Percentiles rank a stretch among this genome's conserved stretches.
phyloP scores from a whole-genome alignment of 2,113 vertebrate species.

The Gymnobelideus leadbeateri region DNA sequence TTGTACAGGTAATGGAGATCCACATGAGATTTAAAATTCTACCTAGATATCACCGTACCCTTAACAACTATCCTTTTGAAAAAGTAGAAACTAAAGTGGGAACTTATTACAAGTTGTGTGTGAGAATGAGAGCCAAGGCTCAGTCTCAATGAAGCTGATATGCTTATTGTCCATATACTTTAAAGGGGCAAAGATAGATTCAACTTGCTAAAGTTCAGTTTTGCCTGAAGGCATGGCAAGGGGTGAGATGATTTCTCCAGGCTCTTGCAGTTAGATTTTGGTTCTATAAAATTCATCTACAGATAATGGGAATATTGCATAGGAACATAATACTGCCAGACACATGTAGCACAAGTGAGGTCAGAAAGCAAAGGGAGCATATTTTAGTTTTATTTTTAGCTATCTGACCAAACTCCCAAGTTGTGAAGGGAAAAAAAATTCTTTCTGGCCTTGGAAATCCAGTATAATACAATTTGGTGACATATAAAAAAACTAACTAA shows the following conservation, averaged over 20 bases:
- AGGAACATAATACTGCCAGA: background rate
- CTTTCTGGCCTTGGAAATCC: background rate
- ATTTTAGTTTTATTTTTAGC: background rate
- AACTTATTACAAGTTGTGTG: background rate
- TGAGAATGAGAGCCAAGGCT: background rate
- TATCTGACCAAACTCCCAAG: background rate
- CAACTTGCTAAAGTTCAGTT: background rate
- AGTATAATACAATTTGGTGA: background rate
- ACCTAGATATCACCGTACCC: background rate
- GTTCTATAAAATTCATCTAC: background rate
- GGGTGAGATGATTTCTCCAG: background rate
- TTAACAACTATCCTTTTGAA: background rate
- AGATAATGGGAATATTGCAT: background rate
- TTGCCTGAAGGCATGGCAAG: slow-evolving; percentile 2
- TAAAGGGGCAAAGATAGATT: background rate
- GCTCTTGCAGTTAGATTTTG: background rate
- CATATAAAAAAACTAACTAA: background rate
- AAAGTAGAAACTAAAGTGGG: background rate
- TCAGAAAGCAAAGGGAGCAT: background rate
- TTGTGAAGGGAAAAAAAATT: slow-evolving; percentile 7
- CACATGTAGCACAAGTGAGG: background rate
- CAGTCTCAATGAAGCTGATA: background rate
- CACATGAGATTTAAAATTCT: background rate
- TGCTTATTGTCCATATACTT: background rate
- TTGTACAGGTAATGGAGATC: background rate